phyloP scores from a whole-genome alignment of 2,888 invertebrate species.

The Antitype chi region DNA sequence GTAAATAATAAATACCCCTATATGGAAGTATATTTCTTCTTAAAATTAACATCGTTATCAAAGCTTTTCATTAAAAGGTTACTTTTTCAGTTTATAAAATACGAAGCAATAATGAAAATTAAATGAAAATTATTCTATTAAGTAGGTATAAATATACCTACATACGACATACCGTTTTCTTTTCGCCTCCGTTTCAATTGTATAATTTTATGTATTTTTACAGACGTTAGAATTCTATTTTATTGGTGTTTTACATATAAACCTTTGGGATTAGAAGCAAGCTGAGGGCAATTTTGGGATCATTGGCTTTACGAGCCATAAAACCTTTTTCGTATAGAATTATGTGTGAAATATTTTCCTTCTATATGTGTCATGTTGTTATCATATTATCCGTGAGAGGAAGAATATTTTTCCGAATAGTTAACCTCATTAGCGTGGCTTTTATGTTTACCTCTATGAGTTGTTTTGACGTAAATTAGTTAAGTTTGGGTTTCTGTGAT shows the following conservation, averaged over 20 bases:
- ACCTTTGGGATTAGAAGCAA: conserved; percentile 69
- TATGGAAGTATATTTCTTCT: conserved; percentile 7
- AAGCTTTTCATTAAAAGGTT: background rate
- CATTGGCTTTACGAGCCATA: conserved; percentile 84
- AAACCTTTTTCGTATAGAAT: conserved; percentile 80
- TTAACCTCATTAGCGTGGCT: conserved; percentile 62
- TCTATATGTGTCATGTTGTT: conserved; percentile 65
- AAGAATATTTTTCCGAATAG: conserved; percentile 66
- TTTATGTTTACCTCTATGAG: conserved; percentile 51
- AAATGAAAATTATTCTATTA: conserved; percentile 7
- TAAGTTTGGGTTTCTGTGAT: conserved; percentile 51
- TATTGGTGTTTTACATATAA: conserved; percentile 67
- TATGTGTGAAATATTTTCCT: conserved; percentile 74
- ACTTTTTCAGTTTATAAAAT: background rate
- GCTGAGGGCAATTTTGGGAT: conserved; percentile 80
- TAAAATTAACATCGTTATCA: background rate
- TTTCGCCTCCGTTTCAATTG: conserved; percentile 39
- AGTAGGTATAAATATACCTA: background rate
- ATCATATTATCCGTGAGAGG: conserved; percentile 65
- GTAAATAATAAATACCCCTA: conserved; percentile 34
- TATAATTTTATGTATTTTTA: conserved; percentile 54
- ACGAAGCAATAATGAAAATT: background rate
- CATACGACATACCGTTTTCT: background rate
- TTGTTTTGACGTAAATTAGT: conserved; percentile 58
- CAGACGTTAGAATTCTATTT: conserved; percentile 56